A percentile compares a stretch with the other conserved stretches of the same genome.
Evolutionary conservation across 2,888 invertebrate genomes (phyloP).

Genomic region (Autographa gamma): DNA sequence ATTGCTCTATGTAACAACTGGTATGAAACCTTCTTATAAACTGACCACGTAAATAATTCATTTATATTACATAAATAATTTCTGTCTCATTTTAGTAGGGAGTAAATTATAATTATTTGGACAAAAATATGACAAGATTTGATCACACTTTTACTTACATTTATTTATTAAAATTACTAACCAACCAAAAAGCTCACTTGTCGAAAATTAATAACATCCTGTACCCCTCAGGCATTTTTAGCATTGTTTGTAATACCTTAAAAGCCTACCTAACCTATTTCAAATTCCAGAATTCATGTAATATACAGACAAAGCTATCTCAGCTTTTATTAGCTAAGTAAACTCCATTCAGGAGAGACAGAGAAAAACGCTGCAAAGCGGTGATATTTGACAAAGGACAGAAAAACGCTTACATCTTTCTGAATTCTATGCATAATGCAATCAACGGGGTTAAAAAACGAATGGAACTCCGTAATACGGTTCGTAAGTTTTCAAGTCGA

Average conservation of each 20-base stretch:
- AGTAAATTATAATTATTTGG: too few species aligned
- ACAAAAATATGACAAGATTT: too few species aligned
- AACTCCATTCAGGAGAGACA: conserved; percentile 23
- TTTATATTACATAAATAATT: not conserved
- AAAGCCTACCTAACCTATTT: not conserved
- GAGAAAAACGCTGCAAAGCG: conserved; percentile 12
- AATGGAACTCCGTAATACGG: conserved; percentile 30
- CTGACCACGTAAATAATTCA: not conserved
- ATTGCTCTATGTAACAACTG: too few species aligned
- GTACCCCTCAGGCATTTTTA: not conserved
- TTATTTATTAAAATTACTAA: too few species aligned
- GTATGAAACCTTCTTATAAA: too few species aligned
- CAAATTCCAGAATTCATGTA: conserved; percentile 2
- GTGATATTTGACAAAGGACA: conserved; percentile 38
- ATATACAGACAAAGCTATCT: conserved; percentile 14
- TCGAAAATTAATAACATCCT: not conserved
- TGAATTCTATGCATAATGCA: conserved; percentile 48
- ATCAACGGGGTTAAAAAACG: conserved; percentile 40
- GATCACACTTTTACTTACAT: too few species aligned
- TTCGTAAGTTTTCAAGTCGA: conserved; percentile 24
- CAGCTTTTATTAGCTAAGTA: conserved; percentile 12
- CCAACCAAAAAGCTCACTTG: too few species aligned
- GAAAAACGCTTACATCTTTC: conserved; percentile 24
- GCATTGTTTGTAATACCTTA: not conserved
- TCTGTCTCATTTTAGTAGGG: too few species aligned